These are phyloP conservation scores for Thamnophis elegans DNA, from an alignment of 2,797 vertebrate genomes.

Conservation along the genomic window DNA sequence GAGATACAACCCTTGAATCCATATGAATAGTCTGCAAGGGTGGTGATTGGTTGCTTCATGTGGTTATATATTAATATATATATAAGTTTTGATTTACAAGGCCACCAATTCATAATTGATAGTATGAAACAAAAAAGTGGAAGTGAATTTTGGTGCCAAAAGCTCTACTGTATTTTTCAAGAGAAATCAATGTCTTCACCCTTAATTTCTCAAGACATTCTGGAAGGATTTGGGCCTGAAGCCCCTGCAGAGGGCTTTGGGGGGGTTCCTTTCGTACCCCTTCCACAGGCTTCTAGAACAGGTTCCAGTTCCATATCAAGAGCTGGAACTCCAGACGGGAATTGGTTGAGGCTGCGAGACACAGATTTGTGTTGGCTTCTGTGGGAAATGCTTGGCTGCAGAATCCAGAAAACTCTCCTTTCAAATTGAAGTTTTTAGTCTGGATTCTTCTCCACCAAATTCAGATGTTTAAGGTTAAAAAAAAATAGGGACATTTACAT, in stretches of 20 bases:
- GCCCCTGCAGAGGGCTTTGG: neutral
- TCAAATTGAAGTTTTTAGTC: neutral
- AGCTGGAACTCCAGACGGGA: neutral
- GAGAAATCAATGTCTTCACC: neutral
- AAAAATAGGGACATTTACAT: neutral
- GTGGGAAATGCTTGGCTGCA: neutral
- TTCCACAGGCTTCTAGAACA: neutral
- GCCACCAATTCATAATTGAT: neutral
- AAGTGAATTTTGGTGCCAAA: conserved; percentile 2
- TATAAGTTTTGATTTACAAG: neutral
- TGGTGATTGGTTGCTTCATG: conserved; percentile 69
- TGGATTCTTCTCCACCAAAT: neutral
- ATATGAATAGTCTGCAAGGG: conserved; percentile 43
- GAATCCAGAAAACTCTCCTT: neutral
- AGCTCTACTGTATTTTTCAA: neutral
- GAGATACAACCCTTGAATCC: conserved; percentile 10
- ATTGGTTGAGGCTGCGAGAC: neutral
- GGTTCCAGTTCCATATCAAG: neutral
- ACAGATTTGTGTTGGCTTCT: neutral
- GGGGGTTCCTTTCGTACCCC: neutral
- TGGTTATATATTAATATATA: conserved; percentile 59
- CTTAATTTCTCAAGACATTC: neutral
- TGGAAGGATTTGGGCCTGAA: no score
- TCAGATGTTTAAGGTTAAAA: neutral
- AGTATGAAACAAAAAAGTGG: neutral